These are phyloP conservation scores for Ceratotherium simum DNA, from an alignment of 2,113 vertebrate species.

Conservation along the genomic window DNA sequence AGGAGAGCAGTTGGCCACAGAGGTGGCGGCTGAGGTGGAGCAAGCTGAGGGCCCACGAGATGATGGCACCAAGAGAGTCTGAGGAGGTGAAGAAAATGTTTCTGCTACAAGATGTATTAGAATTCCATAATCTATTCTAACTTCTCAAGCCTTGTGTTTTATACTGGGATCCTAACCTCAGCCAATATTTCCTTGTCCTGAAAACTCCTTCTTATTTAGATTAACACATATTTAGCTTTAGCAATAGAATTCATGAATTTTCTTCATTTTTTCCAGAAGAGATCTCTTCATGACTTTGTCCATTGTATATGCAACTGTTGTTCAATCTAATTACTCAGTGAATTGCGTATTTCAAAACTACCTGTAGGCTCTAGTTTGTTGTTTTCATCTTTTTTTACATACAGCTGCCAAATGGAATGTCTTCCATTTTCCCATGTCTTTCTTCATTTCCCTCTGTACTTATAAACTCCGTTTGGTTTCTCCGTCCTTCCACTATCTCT, in stretches of 20 bases:
- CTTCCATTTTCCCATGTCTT: background rate
- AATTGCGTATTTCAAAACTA: background rate
- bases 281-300: background rate
- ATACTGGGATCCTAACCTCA: background rate
- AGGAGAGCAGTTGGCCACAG: background rate
- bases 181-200: background rate
- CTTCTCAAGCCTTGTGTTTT: background rate
- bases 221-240: slow-evolving; percentile 1
- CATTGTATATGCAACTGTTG: background rate
- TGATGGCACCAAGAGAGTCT: background rate
- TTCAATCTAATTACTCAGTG: slow-evolving; percentile 1
- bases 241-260: slow-evolving; percentile 30
- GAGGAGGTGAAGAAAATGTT: background rate
- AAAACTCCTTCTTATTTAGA: background rate
- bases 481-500: background rate
- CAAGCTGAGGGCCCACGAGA: background rate
- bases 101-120: background rate
- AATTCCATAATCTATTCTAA: background rate
- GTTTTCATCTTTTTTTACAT: slow-evolving; percentile 10
- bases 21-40: background rate
- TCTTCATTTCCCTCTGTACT: background rate
- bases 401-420: background rate
- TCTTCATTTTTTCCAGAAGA: slow-evolving; percentile 23
- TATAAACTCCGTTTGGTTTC: slow-evolving; percentile 35
- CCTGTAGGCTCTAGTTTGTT: background rate